Conservation (phyloP, 2,797 vertebrate species). For the Cetoscarus ocellatus region DNA sequence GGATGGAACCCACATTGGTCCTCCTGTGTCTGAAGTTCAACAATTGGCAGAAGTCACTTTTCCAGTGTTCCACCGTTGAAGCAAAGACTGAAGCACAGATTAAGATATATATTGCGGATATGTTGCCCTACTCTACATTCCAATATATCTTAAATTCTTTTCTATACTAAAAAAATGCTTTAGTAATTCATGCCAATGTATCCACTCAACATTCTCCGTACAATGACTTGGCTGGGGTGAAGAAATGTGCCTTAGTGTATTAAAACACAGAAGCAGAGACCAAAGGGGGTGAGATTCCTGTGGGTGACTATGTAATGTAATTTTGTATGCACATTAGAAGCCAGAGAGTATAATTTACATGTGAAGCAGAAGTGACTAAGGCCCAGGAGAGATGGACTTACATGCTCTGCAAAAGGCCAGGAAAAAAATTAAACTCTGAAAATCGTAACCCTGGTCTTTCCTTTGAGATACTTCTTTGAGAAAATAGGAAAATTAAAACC, state of each 20-base stretch:
- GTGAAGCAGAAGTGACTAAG: conserved; percentile 58
- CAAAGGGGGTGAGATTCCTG: conserved; percentile 68
- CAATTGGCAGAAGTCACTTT: too few relatives aligned
- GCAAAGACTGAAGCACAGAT: too few relatives aligned
- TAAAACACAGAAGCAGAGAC: conserved; percentile 71
- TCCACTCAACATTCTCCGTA: conserved; percentile 31
- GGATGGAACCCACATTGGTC: too few relatives aligned
- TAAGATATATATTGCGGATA: too few relatives aligned
- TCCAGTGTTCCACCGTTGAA: too few relatives aligned
- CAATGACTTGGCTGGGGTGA: conserved; percentile 60
- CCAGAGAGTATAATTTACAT: conserved; percentile 73
- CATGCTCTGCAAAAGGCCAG: conserved; percentile 40
- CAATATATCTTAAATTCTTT: conserved; percentile 14
- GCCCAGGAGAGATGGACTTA: conserved; percentile 57
- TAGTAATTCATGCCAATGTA: conserved; percentile 26
- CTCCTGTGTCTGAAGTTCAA: too few relatives aligned
- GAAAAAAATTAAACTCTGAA: conserved; percentile 35
- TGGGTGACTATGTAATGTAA: conserved; percentile 78
- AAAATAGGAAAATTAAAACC: conserved; percentile 79
- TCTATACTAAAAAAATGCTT: conserved; percentile 11
- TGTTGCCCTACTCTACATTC: background rate
- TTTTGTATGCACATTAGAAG: conserved; percentile 76
- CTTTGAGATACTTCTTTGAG: conserved; percentile 55
- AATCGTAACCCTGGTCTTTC: conserved; percentile 42
- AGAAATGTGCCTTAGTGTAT: conserved; percentile 69